Conservation (phyloP, 2,113 vertebrate genomes). For the Triplophysa siluroides region DNA sequence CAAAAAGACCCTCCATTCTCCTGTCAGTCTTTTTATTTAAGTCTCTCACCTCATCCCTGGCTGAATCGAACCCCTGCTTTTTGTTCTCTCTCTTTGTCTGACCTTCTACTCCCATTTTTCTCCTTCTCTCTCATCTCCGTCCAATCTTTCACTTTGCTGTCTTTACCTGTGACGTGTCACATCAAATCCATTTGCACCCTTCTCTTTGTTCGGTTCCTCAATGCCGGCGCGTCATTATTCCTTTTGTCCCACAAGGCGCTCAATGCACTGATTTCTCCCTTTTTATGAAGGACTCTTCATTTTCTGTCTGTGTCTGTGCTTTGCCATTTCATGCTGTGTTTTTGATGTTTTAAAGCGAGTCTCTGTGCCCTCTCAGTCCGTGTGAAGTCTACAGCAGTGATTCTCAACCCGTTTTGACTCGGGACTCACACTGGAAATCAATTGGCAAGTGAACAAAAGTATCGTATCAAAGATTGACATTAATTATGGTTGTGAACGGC, state of each 20-base stretch:
- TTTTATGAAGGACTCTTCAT: slow-evolving; percentile 9
- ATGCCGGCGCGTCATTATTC: slow-evolving; percentile 30
- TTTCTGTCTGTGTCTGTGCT: background rate
- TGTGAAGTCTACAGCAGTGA: background rate
- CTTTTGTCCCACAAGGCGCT: slow-evolving; percentile 17
- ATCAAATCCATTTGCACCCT: slow-evolving; percentile 13
- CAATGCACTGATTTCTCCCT: slow-evolving; percentile 7
- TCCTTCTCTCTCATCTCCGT: slow-evolving; percentile 43
- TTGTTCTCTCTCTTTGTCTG: slow-evolving; percentile 64
- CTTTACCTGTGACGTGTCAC: slow-evolving; percentile 3
- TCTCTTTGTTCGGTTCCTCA: slow-evolving; percentile 28
- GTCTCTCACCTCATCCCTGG: slow-evolving; percentile 21
- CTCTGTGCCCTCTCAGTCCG: background rate
- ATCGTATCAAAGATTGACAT: too few species aligned
- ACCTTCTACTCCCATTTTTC: slow-evolving; percentile 27
- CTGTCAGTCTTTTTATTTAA: slow-evolving; percentile 49
- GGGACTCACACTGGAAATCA: background rate
- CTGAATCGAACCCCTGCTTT: slow-evolving; percentile 32
- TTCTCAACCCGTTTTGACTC: background rate
- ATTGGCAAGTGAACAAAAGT: too few species aligned
- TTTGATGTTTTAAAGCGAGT: background rate
- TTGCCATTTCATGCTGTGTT: slow-evolving; percentile 5
- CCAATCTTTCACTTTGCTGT: slow-evolving; percentile 26
- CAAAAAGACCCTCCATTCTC: slow-evolving; percentile 24
- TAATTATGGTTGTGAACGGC: too few species aligned